Evolutionary conservation across 2,888 invertebrate genomes (phyloP), one percentile per base, ranked within the genome.

Genomic region (Drosophila emarginata): DNA sequence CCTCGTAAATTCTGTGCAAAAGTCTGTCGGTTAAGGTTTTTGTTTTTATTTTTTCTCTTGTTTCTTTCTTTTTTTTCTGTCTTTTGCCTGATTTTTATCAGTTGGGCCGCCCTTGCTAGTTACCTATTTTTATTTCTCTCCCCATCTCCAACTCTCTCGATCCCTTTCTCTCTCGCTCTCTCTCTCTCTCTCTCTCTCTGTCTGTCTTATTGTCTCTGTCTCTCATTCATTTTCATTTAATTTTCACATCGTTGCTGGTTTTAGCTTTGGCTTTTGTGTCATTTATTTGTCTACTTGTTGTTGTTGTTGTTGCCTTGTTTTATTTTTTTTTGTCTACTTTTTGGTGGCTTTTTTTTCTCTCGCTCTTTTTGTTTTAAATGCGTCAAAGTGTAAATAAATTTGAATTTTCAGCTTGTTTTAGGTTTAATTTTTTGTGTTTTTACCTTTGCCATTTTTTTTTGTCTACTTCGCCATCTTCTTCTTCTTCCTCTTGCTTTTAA

Each of bases 351-450:
- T 64, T 61, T 69, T 69, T 45, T 52, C 26, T 61, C 65, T 61
- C 68, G 80, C 87, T 85, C 86, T 79, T 87, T 88, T 83, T 86
- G 82, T 75, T 81, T 85, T 79, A 78, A 85, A 87, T 88, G 87
- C 89, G 86, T 82, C 88, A 85, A 88, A 82, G 85, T 85, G 85
- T 88, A 85, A 85, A 85, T 88, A 85, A 84, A 85, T 88, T 87
- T 79, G 87, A 88, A 82, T 85, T 87, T 88, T 88, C 85, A 88
- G 88, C 88, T 85, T 87, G 88, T 84, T 87, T 83, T 84, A 80
- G 77, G 80, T 81, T 83, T 84, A 80, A 76, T 76, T 74, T 37
- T 62, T 21, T 26, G 14, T 26, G 50, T 51, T 37, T 37, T 66
- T 57, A 61, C 63, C 61, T 75, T 67, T 79, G 82, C 88, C 70